Base-by-base conservation (phyloP, 1,140 invertebrate species). In the Homalodisca vitripennis region DNA sequence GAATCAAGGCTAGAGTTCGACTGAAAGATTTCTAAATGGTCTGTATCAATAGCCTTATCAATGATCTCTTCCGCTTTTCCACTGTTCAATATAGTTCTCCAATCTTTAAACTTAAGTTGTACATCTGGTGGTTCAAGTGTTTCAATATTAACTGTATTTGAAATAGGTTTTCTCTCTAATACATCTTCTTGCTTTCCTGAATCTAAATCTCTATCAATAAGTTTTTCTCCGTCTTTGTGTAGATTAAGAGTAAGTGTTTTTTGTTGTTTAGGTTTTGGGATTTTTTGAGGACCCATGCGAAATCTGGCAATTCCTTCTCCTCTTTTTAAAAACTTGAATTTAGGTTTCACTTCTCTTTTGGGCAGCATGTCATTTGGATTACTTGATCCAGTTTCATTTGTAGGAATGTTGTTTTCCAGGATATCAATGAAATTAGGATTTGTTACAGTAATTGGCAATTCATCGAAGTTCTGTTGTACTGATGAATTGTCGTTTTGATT, bases 381-480 rank as follows among this genome's bases (percentile, higher is more conserved):
- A 12, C 13, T 24, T 3, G 6, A 6, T 53, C 24, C 10, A 12
- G 55, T 27, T 26, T 64, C 32, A 10, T 24, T n/a, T 2, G 6
- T 6, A 22, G 32, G 10, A 2, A 27, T 20, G 22, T 26, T 75
- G 68, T 48, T 79, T 79, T 6, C 82, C 69, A 41, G 77, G 74
- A 67, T 79, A 75, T 68, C 78, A 48, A 29, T 2, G 63, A 69
- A 66, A 34, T 30, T n/a, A 29, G 31, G 48, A 72, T 68, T 53
- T 67, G 60, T 48, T 57, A 30, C 29, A 68, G 69, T 55, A 70
- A 64, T 29, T 53, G 69, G 51, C 10, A 72, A 64, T 55, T 73
- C 70, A 29, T 72, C 67, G 14, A 67, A 57, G 55, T 60, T 60
- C 20, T 53, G 12, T 3, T 41, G 17, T 10, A 41, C 6, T 41